phyloP scores from a whole-genome alignment of 2,797 vertebrate genomes.

The Esox lucius region DNA sequence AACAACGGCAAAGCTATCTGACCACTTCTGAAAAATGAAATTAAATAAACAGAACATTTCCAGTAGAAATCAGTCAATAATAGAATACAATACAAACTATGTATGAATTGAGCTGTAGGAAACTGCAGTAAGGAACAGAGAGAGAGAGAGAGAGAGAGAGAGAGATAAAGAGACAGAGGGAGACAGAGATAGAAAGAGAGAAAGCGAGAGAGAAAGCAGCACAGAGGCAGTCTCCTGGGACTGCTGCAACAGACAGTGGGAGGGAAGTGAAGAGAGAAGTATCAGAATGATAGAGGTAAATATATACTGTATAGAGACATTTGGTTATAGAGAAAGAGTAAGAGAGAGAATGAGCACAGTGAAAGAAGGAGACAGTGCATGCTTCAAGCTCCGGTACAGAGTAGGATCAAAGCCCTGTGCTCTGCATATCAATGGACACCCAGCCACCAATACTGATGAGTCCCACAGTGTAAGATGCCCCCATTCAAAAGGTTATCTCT shows the following conservation, averaged over 20 bases:
- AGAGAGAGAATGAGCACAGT: background rate
- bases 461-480: slow-evolving; percentile 55
- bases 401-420: slow-evolving; percentile 76
- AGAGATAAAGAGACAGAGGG: background rate
- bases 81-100: background rate
- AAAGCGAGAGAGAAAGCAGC: background rate
- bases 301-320: slow-evolving; percentile 40
- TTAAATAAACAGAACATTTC: background rate
- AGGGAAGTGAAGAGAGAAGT: background rate
- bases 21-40: background rate
- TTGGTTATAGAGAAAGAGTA: slow-evolving; percentile 43
- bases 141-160: background rate
- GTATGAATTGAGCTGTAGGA: background rate
- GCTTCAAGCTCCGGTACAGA: slow-evolving; percentile 68
- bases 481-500: slow-evolving; percentile 62
- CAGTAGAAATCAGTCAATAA: background rate
- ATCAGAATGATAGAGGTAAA: background rate
- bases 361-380: slow-evolving; percentile 38
- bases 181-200: background rate
- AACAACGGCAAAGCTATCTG: background rate
- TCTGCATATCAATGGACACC: slow-evolving; percentile 77
- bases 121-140: background rate
- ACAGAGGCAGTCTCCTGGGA: background rate
- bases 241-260: background rate
- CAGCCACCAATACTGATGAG: slow-evolving; percentile 76